Evolutionary conservation across 2,888 invertebrate species (phyloP).

Genomic region (Pseudoips prasinana): DNA sequence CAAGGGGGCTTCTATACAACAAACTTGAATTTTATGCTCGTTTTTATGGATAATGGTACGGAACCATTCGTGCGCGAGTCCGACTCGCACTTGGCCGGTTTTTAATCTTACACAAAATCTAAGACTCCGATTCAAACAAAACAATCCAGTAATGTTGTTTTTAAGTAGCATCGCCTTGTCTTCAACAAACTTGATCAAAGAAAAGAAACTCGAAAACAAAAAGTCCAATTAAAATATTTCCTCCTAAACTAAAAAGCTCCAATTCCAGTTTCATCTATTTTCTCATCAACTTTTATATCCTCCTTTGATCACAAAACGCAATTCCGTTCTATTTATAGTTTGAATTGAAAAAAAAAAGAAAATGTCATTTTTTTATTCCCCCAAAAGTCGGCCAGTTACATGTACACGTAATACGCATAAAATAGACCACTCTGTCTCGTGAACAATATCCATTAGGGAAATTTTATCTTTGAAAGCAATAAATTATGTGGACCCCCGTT

Average conservation of each 20-base stretch:
- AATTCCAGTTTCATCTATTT: constrained; percentile 24
- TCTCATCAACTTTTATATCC: constrained; percentile 26
- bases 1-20: too few relatives aligned
- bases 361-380: constrained; percentile 14
- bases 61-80: too few relatives aligned
- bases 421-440: constrained; percentile 56
- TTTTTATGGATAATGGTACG: too few relatives aligned
- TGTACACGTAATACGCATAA: constrained; percentile 47
- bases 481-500: constrained; percentile 62
- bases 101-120: too few relatives aligned
- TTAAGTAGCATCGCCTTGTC: too few relatives aligned
- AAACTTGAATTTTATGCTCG: too few relatives aligned
- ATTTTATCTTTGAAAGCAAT: constrained; percentile 70
- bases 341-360: constrained; percentile 26
- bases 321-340: constrained; percentile 24
- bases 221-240: constrained; percentile 18
- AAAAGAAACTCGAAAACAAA: constrained; percentile 1
- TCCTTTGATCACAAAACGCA: constrained; percentile 28
- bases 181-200: neutral
- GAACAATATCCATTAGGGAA: constrained; percentile 70
- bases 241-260: constrained; percentile 13
- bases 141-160: too few relatives aligned
- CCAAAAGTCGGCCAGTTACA: constrained; percentile 24
- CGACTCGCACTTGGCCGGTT: too few relatives aligned
- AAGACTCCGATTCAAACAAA: too few relatives aligned